These are phyloP conservation scores for Sacculina carcini DNA, from an alignment of 2,888 invertebrate species.

Conservation along the genomic window DNA sequence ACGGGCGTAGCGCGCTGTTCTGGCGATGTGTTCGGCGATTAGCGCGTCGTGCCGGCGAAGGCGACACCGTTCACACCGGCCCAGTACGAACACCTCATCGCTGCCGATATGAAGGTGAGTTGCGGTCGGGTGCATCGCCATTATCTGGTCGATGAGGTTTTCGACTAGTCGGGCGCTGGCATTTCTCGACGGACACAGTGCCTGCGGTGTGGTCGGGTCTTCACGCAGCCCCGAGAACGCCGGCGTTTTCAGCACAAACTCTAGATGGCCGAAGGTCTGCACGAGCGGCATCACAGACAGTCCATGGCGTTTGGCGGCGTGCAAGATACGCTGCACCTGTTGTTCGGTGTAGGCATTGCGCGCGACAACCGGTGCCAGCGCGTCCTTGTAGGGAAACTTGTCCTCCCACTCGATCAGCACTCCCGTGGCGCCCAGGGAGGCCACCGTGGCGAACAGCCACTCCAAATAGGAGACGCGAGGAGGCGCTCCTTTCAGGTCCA, in stretches of 20 bases:
- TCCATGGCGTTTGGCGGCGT: constrained; percentile 17
- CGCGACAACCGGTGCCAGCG: constrained; percentile 18
- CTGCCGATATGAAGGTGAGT: constrained; percentile 41
- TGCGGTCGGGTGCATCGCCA: constrained; percentile 18
- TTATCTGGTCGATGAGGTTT: constrained; percentile 19
- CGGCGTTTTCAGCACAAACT: constrained; percentile 20
- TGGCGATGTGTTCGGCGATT: constrained; percentile 16
- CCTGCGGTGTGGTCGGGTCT: constrained; percentile 16
- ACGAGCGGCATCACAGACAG: constrained; percentile 29
- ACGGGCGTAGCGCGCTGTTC: constrained; percentile 19
- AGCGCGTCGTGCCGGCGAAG: constrained; percentile 4
- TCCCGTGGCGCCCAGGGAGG: constrained; percentile 30
- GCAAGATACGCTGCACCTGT: constrained; percentile 17
- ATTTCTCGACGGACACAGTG: constrained; percentile 20
- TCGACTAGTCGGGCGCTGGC: constrained; percentile 15
- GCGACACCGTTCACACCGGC: constrained; percentile 32
- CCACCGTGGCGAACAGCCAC: constrained; percentile 32
- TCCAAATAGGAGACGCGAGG: constrained; percentile 24
- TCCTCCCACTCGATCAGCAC: constrained; percentile 33
- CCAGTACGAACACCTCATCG: constrained; percentile 44
- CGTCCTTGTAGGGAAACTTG: constrained; percentile 28
- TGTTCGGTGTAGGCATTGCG: constrained; percentile 21
- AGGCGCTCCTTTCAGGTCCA: constrained; percentile 28
- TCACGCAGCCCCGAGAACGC: constrained; percentile 19
- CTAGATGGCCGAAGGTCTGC: constrained; percentile 25